Percentiles rank a stretch among this genome's conserved stretches.
Evolutionary conservation across 2,113 vertebrate genomes (phyloP).

Genomic region (Tachuris rubrigastra): DNA sequence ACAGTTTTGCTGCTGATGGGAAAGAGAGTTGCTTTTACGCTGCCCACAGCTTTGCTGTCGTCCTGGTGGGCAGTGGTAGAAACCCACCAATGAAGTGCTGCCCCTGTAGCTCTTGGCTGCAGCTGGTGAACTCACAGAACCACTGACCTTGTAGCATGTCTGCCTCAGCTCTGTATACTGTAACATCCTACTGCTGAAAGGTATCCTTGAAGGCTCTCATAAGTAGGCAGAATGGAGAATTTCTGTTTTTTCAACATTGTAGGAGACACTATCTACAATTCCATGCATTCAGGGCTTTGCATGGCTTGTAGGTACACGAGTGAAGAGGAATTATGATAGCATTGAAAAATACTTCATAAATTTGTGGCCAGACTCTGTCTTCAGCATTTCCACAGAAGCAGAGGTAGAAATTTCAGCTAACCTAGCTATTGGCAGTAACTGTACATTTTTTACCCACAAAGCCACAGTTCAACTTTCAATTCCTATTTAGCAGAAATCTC

Average conservation of each 20-base stretch:
- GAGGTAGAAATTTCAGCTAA: neutral
- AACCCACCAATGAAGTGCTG: accelerated
- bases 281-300: neutral
- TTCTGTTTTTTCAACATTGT: neutral
- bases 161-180: neutral
- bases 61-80: neutral
- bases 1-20: neutral
- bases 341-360: neutral
- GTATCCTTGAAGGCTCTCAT: neutral
- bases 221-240: neutral
- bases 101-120: neutral
- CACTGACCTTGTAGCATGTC: accelerated
- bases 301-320: accelerated
- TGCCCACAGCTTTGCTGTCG: neutral
- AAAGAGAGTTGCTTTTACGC: accelerated
- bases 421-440: neutral
- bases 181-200: neutral
- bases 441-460: neutral
- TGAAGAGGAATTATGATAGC: neutral
- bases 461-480: neutral
- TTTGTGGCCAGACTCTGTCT: neutral
- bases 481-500: neutral
- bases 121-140: accelerated
- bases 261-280: neutral
- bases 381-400: neutral